Base-by-base conservation (phyloP, 92 coral and sea anemone genomes). In the Epizoanthus stellaris region DNA sequence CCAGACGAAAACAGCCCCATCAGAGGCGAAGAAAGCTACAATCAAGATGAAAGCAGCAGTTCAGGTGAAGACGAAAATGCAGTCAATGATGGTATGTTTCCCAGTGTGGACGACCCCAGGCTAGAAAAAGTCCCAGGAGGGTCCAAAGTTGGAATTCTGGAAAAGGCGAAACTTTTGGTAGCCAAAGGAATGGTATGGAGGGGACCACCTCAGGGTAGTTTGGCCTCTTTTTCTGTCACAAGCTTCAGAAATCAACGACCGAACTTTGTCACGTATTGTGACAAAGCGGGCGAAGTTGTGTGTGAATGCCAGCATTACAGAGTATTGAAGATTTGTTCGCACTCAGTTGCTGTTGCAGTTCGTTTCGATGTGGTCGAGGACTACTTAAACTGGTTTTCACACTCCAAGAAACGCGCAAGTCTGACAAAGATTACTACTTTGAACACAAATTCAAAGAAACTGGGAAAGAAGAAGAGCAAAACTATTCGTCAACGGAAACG, bases 221-320 rank as follows among this genome's bases (percentile, higher is more conserved):
- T 12, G 38, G 1, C 73, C 49, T 85, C 17, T 30, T 30, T 30
- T 64, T 74, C 88, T 19, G 88, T 85, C 3, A 20, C 85, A 36
- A 85, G 90, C 73, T 80, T 87, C 61, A 67, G 88, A 2, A 53
- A 54, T 23, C 80, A 21, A 64, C 11, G 85, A 16, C 86, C 89
- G 8, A 64, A 80, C 69, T 49, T 38, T 45, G 89, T 65, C 38
- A 34, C 39, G 20, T 23, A 64, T 12, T 43, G 68, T 42, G 36
- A 21, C 23, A 36, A 6, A 7, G 57, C 9, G 49, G 89, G 86
- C 49, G 45, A 40, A 19, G 70, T 85, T 57, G 84, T 57, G 64
- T 85, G 88, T 76, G 88, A 85, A 10, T 63, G 88, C 42, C n/a
- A 20, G 66, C 21, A 82, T 12, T 87, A 87, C 80, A 40, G 17